Conservation (phyloP, 2,113 vertebrate genomes). For the Callipepla squamata region DNA sequence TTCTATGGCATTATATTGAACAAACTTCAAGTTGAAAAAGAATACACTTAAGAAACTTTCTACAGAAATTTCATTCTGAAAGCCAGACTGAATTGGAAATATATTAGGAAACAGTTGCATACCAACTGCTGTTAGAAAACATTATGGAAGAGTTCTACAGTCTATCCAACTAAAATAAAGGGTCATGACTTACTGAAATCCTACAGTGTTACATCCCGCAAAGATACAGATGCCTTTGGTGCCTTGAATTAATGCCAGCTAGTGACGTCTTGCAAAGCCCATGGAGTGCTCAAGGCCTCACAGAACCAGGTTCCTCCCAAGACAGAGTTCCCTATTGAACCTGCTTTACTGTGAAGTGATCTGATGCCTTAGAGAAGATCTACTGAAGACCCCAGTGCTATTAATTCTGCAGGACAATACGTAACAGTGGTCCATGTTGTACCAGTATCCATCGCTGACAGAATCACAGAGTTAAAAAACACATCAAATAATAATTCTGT, state of each 20-base stretch:
- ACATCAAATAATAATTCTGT: background rate
- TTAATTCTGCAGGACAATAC: background rate
- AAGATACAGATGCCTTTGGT: background rate
- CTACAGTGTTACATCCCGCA: background rate
- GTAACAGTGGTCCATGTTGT: fast-evolving
- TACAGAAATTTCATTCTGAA: slow-evolving; percentile 3
- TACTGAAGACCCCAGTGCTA: background rate
- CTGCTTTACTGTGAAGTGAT: background rate
- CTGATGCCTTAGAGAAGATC: background rate
- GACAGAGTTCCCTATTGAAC: background rate
- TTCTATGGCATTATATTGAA: background rate
- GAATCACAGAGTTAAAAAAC: background rate
- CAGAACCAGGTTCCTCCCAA: background rate
- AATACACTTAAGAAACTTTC: background rate
- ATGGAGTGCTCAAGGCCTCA: background rate
- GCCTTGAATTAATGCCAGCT: background rate
- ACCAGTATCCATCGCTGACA: background rate
- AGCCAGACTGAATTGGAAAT: background rate
- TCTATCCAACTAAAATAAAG: background rate
- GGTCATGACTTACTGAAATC: background rate
- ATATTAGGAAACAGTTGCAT: background rate
- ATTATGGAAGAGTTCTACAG: background rate
- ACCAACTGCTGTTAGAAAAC: background rate
- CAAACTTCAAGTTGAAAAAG: background rate
- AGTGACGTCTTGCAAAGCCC: background rate